Percentiles rank a stretch among this genome's conserved stretches.
phyloP scores from a whole-genome alignment of 2,113 vertebrate genomes.

The Zosterops japonicus region DNA sequence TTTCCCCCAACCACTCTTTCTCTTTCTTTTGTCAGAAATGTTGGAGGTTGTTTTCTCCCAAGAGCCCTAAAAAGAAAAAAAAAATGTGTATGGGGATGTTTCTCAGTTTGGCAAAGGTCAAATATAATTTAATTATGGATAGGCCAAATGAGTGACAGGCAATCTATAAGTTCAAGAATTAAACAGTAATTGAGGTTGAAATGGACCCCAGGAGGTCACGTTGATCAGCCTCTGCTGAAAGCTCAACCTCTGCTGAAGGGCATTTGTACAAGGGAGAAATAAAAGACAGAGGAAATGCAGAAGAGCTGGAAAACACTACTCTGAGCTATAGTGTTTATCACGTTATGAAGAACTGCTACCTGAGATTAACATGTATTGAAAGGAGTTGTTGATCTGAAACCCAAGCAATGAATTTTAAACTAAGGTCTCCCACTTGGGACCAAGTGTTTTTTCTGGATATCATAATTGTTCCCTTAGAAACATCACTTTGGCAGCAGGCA shows the following conservation, averaged over 20 bases:
- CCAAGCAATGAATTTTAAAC: not conserved
- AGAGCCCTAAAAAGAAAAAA: not conserved
- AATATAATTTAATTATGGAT: not conserved
- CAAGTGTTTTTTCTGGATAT: not conserved
- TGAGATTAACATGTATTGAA: not conserved
- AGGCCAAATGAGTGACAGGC: not conserved
- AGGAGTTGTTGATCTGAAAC: not conserved
- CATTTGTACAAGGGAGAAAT: not conserved
- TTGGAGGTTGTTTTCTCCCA: not conserved
- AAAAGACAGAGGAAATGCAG: not conserved
- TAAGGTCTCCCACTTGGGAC: not conserved
- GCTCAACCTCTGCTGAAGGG: not conserved
- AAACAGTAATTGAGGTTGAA: not conserved
- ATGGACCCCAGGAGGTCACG: not conserved
- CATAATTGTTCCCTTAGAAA: not conserved
- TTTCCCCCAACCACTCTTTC: not conserved
- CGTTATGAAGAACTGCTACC: fast-evolving
- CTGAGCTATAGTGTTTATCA: not conserved
- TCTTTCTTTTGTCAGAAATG: not conserved
- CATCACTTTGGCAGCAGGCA: not conserved
- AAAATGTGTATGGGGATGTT: not conserved
- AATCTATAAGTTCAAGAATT: not conserved
- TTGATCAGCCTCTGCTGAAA: not conserved
- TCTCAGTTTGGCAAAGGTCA: not conserved
- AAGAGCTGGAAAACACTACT: not conserved